These are phyloP conservation scores for Pelmatolapia mariae DNA, from an alignment of 2,113 vertebrate genomes.

Conservation along the genomic window DNA sequence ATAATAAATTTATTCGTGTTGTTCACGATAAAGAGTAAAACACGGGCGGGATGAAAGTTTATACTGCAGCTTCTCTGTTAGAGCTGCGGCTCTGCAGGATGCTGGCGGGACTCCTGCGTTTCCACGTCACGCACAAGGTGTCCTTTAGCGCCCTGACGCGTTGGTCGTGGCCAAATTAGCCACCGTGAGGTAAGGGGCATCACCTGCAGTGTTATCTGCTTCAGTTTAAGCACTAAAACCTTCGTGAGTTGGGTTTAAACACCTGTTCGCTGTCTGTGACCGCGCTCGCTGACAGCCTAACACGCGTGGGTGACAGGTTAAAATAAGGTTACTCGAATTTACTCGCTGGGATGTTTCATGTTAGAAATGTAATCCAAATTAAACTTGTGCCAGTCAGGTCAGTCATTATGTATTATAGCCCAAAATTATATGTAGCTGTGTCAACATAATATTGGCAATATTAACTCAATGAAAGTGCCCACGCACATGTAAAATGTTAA, in stretches of 20 bases:
- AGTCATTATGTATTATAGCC: neutral
- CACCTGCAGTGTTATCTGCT: neutral
- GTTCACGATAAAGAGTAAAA: constrained; percentile 60
- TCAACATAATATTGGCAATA: neutral
- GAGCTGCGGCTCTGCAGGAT: neutral
- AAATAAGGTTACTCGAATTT: neutral
- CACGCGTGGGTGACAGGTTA: neutral
- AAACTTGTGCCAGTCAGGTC: neutral
- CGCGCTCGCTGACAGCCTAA: neutral
- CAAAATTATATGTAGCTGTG: neutral
- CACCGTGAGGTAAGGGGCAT: neutral
- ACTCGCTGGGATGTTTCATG: neutral
- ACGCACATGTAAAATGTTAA: fast-evolving
- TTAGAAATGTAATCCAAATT: fast-evolving
- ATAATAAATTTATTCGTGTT: constrained; percentile 70
- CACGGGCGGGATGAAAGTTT: constrained; percentile 56
- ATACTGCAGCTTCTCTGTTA: constrained; percentile 6
- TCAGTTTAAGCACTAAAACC: neutral
- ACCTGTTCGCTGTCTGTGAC: neutral
- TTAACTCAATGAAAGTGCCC: fast-evolving
- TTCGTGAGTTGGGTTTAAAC: neutral
- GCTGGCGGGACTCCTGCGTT: neutral
- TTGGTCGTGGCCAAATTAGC: neutral
- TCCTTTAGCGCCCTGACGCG: neutral
- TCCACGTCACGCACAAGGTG: neutral